Base-by-base conservation (phyloP, 2,797 vertebrate genomes). In the Epinephelus coioides region DNA sequence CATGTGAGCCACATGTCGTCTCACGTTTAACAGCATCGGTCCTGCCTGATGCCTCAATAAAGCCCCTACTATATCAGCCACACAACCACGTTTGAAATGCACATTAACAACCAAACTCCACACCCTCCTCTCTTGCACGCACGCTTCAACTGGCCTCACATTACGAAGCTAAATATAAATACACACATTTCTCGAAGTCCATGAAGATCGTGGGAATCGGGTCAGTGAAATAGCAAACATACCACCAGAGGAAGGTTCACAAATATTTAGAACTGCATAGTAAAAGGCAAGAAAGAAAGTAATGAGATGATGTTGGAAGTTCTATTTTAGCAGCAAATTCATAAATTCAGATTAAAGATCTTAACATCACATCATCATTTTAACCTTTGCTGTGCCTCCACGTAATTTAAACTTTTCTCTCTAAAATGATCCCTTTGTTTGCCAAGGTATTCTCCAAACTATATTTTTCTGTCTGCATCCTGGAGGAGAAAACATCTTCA, bases 81-180 rank as follows among this genome's bases (percentile, higher is more conserved):
- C 59, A 69, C 40, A 44, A 21, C 61, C 64, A 62, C 49, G 75
- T 82, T 68, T 64, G 10, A 85, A 55, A 81, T 53, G 40, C 74
- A 81, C 49, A 57, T 81, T 49, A 79, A 79, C 68, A 78, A 38
- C 70, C 61, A 34, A 69, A 74, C 60, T 85, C 74, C 81, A 90
- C 86, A 69, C 86, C 78, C 87, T 69, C 81, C 60, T 70, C 78
- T 73, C 81, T 72, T 21, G 15, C 82, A 78, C 14, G 18, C 82
- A 77, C 14, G 1, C 73, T 76, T 75, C 68, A 4, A 49, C 73
- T 53, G 77, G 74, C 70, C 85, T 92, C 87, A 40, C 73, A 21
- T 89, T 92, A 64, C 88, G 68, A 51, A 69, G 81, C 89, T 92
- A 91, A 92, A 91, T 85, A 86, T 91, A 90, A 83, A 83, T 69